Evolutionary conservation across 2,113 vertebrate genomes (phyloP), one percentile per base, ranked within the genome.

Genomic region (Peromyscus californicus): DNA sequence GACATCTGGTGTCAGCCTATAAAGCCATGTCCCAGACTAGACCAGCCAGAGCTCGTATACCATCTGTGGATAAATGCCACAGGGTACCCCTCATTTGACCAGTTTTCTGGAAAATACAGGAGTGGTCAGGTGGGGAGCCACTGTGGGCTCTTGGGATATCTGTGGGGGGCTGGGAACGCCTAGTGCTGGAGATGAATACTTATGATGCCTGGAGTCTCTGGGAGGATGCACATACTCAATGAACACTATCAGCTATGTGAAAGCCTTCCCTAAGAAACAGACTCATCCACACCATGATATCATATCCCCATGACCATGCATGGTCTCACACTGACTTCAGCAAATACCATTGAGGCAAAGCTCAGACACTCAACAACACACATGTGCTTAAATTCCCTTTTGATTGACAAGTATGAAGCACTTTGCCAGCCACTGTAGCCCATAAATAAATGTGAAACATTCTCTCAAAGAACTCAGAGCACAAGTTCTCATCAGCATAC

Each of bases 231-330:
- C n/a, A n/a, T 24, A 54, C 0, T 96, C n/a, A 48, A 12, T 17
- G 15, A 54, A 75, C 4, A 87, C 31, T 57, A 5, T 19, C 5
- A 9, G 13, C 8, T 59, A 5, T 45, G 22, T n/a, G 33, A 61
- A 89, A 7, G 2, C 16, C 39, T 59, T 48, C 75, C 54, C 24
- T 21, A 7, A 93, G 79, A 93, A 95, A 13, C n/a, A 85, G 8
- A 17, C 19, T 70, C 8, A n/a, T 6, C 10, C 39, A 78, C 15
- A 69, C 15, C 6, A 19, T 36, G 22, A 8, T 39, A 29, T 42
- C 72, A 24, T 2, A 57, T 9, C 51, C n/a, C 3, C 1, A 1
- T 6, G 72, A 39, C 51, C 13, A 3, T 5, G 1, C 45, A 12
- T 15, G 16, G 29, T 15, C 16, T 17, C 61, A 61, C 22, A 45